Evolutionary conservation across 1,140 invertebrate species (phyloP).

Genomic region (Camponotus vicinus): DNA sequence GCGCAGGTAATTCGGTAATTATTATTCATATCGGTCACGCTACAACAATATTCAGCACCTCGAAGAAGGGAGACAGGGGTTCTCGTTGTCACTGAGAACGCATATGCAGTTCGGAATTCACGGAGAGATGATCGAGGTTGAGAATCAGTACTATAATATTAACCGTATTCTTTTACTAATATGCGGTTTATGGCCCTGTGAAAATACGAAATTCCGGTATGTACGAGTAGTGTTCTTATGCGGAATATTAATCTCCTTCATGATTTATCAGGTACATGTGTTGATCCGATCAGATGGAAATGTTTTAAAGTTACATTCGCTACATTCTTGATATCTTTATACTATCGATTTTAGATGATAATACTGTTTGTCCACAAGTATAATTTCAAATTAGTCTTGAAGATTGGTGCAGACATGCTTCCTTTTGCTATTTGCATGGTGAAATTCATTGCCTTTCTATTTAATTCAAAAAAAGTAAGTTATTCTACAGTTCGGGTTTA

Average conservation of each 20-base stretch:
- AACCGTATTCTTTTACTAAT: constrained; percentile 27
- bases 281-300: neutral
- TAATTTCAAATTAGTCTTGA: constrained; percentile 2
- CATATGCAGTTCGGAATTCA: neutral
- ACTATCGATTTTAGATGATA: neutral
- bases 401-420: neutral
- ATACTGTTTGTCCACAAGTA: neutral
- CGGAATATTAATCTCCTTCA: neutral
- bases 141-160: constrained; percentile 16
- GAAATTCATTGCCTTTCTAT: constrained; percentile 5
- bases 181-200: constrained; percentile 43
- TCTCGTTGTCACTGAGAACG: neutral
- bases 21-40: neutral
- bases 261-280: constrained; percentile 20
- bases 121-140: neutral
- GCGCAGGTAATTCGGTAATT: constrained; percentile 19
- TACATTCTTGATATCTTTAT: constrained; percentile 19
- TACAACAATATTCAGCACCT: neutral
- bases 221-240: constrained; percentile 9
- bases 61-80: neutral
- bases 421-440: neutral
- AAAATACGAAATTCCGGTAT: constrained; percentile 43
- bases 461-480: constrained; percentile 31
- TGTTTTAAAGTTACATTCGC: neutral
- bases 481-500: neutral